Evolutionary conservation across 2,797 vertebrate genomes (phyloP).

Genomic region (Chrosomus eos): DNA sequence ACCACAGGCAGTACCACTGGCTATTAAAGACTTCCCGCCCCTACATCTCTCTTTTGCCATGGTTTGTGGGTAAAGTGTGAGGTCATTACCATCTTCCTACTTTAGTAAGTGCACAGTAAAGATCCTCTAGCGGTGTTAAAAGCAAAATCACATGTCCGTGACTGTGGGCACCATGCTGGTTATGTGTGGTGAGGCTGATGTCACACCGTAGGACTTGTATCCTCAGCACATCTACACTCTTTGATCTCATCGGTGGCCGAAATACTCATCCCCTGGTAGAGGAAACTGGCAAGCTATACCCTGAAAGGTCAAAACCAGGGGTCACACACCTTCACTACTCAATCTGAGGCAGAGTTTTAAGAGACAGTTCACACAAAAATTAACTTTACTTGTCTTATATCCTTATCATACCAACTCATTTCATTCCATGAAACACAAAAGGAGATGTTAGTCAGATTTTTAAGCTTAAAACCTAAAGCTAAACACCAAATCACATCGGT

Average conservation of each 20-base stretch:
- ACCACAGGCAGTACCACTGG: neutral
- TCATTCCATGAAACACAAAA: neutral
- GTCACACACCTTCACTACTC: neutral
- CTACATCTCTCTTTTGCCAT: neutral
- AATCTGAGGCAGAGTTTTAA: neutral
- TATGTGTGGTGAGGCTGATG: constrained; percentile 34
- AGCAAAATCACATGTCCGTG: constrained; percentile 17
- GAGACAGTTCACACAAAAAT: neutral
- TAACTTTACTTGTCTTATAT: neutral
- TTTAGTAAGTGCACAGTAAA: constrained; percentile 5
- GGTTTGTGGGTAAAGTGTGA: constrained; percentile 21
- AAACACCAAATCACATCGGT: too few relatives aligned
- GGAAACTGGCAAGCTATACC: constrained; percentile 53
- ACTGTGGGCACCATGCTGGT: constrained; percentile 52
- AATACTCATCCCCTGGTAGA: constrained; percentile 56
- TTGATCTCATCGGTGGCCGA: constrained; percentile 66
- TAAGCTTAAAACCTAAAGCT: too few relatives aligned
- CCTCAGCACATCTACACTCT: constrained; percentile 67
- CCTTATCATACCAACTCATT: neutral
- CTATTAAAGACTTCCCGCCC: neutral
- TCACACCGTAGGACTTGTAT: constrained; percentile 54
- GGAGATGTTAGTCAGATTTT: neutral
- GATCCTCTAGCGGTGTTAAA: constrained; percentile 12
- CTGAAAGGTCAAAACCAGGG: constrained; percentile 30
- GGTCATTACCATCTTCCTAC: constrained; percentile 20